Conservation (phyloP, 2,797 vertebrate species). For the Saxicola maurus region DNA sequence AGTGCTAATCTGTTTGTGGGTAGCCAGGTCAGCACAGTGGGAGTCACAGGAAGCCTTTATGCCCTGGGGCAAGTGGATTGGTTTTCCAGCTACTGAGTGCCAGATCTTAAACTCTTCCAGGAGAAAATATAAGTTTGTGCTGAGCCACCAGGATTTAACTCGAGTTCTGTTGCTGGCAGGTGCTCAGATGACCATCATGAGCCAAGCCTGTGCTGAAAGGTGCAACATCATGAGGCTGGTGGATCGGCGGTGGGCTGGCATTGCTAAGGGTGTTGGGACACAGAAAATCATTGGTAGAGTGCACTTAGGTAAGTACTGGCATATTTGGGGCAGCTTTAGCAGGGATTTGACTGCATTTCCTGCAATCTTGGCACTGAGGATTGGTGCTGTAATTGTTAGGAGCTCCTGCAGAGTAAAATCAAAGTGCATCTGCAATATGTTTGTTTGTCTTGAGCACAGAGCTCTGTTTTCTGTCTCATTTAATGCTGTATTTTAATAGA, state of each 20-base stretch:
- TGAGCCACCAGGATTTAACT: background rate
- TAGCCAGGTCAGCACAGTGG: background rate
- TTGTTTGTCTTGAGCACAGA: background rate
- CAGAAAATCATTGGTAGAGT: constrained; percentile 98
- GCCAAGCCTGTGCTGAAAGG: constrained; percentile 94
- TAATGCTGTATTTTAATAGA: background rate
- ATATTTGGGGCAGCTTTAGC: background rate
- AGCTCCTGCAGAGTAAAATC: background rate
- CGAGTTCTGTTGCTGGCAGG: constrained; percentile 65
- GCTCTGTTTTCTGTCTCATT: background rate
- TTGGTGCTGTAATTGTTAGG: background rate
- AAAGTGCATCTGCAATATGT: background rate
- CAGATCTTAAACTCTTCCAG: background rate
- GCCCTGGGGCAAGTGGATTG: background rate
- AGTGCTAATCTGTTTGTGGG: background rate
- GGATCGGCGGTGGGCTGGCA: constrained; percentile 96
- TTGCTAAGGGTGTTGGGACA: constrained; percentile 96
- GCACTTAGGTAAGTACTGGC: constrained; percentile 83
- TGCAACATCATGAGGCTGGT: constrained; percentile 98
- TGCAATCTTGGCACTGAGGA: fast-evolving
- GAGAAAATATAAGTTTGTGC: background rate
- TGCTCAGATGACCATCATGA: constrained; percentile 99
- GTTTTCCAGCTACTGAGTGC: background rate
- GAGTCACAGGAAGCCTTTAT: background rate
- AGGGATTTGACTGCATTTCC: background rate